These are phyloP conservation scores for Phrynocephalus forsythii DNA, from an alignment of 2,797 vertebrate species.

Conservation along the genomic window DNA sequence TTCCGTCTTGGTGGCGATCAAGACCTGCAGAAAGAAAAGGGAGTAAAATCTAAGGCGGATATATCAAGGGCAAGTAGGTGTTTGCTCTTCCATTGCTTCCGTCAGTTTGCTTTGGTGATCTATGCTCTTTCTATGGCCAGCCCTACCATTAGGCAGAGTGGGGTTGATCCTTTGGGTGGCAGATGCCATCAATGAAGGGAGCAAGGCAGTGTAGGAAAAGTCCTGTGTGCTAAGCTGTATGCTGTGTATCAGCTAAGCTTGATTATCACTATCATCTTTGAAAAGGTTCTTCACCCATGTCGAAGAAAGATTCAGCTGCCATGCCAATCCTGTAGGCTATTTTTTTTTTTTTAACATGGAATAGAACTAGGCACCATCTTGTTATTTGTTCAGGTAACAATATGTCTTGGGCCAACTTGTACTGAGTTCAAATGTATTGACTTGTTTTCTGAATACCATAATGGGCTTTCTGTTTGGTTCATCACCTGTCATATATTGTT, in stretches of 20 bases:
- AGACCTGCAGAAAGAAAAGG: slow-evolving; percentile 49
- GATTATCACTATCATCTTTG: no score
- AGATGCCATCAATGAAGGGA: neutral
- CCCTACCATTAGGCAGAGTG: neutral
- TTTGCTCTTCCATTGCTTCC: neutral
- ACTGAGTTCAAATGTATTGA: no score
- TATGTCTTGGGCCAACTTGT: no score
- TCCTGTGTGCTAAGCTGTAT: neutral
- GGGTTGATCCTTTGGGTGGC: neutral
- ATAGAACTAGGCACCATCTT: no score
- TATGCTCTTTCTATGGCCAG: neutral
- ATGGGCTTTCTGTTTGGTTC: no score
- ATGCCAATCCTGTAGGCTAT: no score
- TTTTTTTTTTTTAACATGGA: no score
- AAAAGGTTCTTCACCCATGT: no score
- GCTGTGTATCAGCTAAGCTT: neutral
- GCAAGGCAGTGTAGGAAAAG: neutral
- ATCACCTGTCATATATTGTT: no score
- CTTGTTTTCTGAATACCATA: no score
- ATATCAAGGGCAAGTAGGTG: neutral
- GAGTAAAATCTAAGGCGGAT: neutral
- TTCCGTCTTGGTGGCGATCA: slow-evolving; percentile 37
- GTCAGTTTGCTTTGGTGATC: neutral
- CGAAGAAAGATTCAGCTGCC: no score
- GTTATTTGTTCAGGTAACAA: no score